Evolutionary conservation across 2,888 invertebrate species (phyloP), one percentile per base, ranked within the genome.

Genomic region (Aromia moschata): DNA sequence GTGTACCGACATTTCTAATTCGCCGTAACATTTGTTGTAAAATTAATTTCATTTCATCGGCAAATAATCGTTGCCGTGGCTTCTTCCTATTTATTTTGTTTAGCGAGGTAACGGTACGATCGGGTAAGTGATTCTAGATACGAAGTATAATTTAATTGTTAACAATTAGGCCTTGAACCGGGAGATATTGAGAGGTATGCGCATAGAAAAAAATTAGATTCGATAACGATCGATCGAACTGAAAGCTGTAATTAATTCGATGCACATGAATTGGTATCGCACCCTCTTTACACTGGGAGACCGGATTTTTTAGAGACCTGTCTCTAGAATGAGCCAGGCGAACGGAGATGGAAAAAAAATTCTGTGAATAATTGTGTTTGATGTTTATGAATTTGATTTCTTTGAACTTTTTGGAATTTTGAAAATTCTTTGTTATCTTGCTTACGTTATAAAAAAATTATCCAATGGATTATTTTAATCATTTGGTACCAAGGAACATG

Each of bases 71-170:
- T 47, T 47, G 16, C n/a, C 10, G 18, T n/a, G 18, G 16, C 20
- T 10, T 17, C 43, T 43, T 43, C 18, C 43, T 43, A 43, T 47
- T 45, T 47, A 47, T 47, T 47, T 37, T 47, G 14, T 36, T 37
- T n/a, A 12, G n/a, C n/a, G 18, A 31, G 4, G n/a, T 47, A 47
- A 47, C 47, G 31, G 47, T 47, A 47, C n/a, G n/a, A 41, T 36
- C 18, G 4, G n/a, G 18, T 12, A n/a, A 18, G 47, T 36, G 17
- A 47, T 36, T 47, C 33, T 9, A 47, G 15, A 46, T 20, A 46
- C 33, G 31, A 17, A 31, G 10, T 20, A 46, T 46, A 31, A 46
- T 46, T 33, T 46, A 46, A 46, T 30, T 31, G 46, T 16, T 33
- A 45, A 16, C 12, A 20, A 37, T 47, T 37, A 47, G 18, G 12